Conservation (phyloP, 1,140 invertebrate genomes). For the Batillaria attramentaria region DNA sequence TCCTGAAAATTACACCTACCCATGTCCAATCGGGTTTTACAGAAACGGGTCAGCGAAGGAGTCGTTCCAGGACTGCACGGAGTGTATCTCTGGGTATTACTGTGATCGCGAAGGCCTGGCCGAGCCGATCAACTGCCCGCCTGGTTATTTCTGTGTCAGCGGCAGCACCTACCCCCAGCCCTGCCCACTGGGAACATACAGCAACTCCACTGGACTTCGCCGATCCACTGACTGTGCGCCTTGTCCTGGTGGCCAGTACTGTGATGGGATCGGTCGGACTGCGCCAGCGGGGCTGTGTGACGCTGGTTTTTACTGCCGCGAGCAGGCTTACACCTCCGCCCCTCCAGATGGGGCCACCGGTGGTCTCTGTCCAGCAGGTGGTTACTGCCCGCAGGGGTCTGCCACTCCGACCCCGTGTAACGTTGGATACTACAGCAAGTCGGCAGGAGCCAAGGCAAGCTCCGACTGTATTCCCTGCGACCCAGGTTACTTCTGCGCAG, state of each 20-base stretch:
- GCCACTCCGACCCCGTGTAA: conserved; percentile 59
- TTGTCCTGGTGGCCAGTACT: conserved; percentile 68
- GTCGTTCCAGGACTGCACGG: conserved; percentile 68
- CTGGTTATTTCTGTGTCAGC: conserved; percentile 67
- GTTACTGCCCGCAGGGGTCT: conserved; percentile 66
- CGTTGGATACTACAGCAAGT: conserved; percentile 65
- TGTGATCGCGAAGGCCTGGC: conserved; percentile 65
- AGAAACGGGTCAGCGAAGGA: conserved; percentile 65
- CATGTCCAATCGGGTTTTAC: conserved; percentile 69
- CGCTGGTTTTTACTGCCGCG: conserved; percentile 68
- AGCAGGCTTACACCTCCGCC: conserved; percentile 67
- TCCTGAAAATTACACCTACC: conserved; percentile 50
- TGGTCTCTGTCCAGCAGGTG: conserved; percentile 67
- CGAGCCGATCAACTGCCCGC: conserved; percentile 62
- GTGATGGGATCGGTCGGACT: conserved; percentile 68
- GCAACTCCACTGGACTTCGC: conserved; percentile 65
- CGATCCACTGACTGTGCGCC: conserved; percentile 66
- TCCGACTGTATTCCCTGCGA: conserved; percentile 69
- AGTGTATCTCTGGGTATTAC: conserved; percentile 68
- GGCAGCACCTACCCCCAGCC: conserved; percentile 64
- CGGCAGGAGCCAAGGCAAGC: conserved; percentile 64
- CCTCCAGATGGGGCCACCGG: conserved; percentile 69
- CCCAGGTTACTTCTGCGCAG: conserved; percentile 67
- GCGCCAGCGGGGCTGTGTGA: conserved; percentile 66
- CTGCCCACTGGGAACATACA: conserved; percentile 68